Conservation (phyloP, 1,140 invertebrate genomes). For the Drosophila watanabei region DNA sequence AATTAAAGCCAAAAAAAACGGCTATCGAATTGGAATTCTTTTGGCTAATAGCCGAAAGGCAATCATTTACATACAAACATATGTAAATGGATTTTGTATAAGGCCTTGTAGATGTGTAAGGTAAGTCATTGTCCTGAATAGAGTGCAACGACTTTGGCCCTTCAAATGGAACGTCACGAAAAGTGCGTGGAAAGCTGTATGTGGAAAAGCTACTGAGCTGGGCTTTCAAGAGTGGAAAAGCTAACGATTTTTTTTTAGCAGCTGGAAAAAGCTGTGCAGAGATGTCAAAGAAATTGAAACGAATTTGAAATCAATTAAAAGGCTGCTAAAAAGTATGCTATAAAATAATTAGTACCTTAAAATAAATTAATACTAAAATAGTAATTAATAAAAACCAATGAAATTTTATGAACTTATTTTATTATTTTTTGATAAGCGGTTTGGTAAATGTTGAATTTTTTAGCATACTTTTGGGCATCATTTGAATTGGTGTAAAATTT, state of each 20-base stretch:
- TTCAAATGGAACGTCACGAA: conserved; percentile 39
- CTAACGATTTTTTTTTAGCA: background rate
- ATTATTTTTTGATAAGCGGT: no score
- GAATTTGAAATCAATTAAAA: background rate
- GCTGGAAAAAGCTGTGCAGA: conserved; percentile 12
- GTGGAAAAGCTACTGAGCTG: conserved; percentile 32
- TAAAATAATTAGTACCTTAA: no score
- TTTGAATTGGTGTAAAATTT: background rate
- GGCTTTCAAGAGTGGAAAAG: conserved; percentile 36
- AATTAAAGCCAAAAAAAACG: conserved; percentile 44
- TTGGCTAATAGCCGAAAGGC: conserved; percentile 16
- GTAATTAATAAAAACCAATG: no score
- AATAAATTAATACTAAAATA: no score
- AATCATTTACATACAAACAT: background rate
- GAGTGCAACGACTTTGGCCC: conserved; percentile 65
- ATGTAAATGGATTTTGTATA: no score
- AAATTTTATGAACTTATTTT: no score
- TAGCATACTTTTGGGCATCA: background rate
- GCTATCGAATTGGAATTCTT: conserved; percentile 47
- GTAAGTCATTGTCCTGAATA: conserved; percentile 71
- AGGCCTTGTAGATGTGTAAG: no score
- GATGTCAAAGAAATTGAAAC: background rate
- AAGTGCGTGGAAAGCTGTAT: conserved; percentile 24
- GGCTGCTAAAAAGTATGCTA: background rate
- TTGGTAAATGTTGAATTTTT: background rate